Evolutionary conservation across 2,888 invertebrate species (phyloP).

Genomic region (Drosophila lutescens): DNA sequence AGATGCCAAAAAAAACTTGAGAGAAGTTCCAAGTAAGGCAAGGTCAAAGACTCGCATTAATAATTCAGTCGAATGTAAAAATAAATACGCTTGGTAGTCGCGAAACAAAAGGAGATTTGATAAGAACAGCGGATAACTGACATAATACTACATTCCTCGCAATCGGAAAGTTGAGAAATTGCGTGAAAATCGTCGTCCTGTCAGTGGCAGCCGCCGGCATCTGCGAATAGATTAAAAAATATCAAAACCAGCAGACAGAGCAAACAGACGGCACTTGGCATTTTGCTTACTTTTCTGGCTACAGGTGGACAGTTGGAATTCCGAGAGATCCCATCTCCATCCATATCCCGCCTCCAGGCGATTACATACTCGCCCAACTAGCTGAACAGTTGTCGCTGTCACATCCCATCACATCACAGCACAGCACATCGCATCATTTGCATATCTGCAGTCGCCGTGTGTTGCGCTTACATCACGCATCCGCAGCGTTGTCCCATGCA

Average conservation of each 20-base stretch:
- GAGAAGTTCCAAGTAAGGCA: constrained; percentile 8
- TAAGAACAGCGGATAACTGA: constrained; percentile 36
- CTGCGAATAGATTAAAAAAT: constrained; percentile 65
- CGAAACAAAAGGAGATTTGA: constrained; percentile 18
- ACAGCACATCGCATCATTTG: constrained; percentile 51
- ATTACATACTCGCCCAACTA: constrained; percentile 27
- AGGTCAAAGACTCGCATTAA: constrained; percentile 47
- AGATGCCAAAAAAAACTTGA: constrained; percentile 3
- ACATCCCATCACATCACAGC: constrained; percentile 23
- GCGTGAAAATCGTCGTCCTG: constrained; percentile 61
- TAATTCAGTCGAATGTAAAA: constrained; percentile 17
- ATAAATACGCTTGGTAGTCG: constrained; percentile 7
- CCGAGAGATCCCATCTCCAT: constrained; percentile 5
- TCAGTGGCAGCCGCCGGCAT: constrained; percentile 62
- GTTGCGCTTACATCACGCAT: constrained; percentile 54
- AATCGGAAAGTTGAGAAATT: constrained; percentile 52
- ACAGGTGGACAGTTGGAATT: constrained; percentile 54
- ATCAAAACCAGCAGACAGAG: constrained; percentile 51
- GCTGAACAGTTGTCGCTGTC: constrained; percentile 32
- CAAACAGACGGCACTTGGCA: constrained; percentile 17
- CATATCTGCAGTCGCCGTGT: constrained; percentile 41
- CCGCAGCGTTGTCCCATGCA: constrained; percentile 32
- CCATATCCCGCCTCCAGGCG: constrained; percentile 10
- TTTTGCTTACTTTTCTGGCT: constrained; percentile 40
- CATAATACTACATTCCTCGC: constrained; percentile 45